Conservation (phyloP, 2,113 vertebrate species). For the Ondatra zibethicus region DNA sequence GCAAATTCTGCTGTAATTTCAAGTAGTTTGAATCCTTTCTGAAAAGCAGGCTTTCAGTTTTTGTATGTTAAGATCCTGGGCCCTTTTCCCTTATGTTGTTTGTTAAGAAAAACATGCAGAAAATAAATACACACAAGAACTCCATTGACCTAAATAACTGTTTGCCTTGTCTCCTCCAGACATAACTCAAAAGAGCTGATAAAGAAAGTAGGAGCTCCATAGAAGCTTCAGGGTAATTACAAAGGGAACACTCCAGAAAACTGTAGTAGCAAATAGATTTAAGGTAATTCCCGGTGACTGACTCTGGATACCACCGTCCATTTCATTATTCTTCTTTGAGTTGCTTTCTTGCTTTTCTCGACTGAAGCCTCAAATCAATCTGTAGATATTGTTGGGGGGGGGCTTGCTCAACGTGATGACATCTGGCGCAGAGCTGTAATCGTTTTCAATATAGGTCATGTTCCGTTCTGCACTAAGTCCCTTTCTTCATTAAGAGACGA, state of each 20-base stretch:
- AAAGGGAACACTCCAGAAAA: conserved; percentile 83
- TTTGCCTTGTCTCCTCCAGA: conserved; percentile 75
- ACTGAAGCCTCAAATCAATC: conserved; percentile 60
- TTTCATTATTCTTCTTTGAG: conserved; percentile 83
- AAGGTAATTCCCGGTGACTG: conserved; percentile 85
- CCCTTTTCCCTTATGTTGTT: background rate
- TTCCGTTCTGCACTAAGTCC: conserved; percentile 38
- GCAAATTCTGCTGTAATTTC: background rate
- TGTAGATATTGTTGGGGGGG: conserved; percentile 64
- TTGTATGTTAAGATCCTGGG: background rate
- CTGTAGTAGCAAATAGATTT: conserved; percentile 81
- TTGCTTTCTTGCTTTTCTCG: conserved; percentile 76
- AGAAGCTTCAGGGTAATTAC: conserved; percentile 84
- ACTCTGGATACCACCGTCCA: conserved; percentile 57
- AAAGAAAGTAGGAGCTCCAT: conserved; percentile 80
- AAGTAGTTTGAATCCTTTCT: conserved; percentile 3
- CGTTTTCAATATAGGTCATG: conserved; percentile 47
- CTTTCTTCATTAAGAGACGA: conserved; percentile 79
- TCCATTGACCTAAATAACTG: conserved; percentile 74
- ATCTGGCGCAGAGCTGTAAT: conserved; percentile 72
- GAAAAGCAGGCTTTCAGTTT: conserved; percentile 38
- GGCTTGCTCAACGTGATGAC: conserved; percentile 71
- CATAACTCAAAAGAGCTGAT: conserved; percentile 80
- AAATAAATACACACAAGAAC: conserved; percentile 66
- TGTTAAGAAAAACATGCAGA: conserved; percentile 40